These are phyloP conservation scores for Thamnaconus septentrionalis DNA, from an alignment of 2,113 vertebrate species.

Conservation along the genomic window DNA sequence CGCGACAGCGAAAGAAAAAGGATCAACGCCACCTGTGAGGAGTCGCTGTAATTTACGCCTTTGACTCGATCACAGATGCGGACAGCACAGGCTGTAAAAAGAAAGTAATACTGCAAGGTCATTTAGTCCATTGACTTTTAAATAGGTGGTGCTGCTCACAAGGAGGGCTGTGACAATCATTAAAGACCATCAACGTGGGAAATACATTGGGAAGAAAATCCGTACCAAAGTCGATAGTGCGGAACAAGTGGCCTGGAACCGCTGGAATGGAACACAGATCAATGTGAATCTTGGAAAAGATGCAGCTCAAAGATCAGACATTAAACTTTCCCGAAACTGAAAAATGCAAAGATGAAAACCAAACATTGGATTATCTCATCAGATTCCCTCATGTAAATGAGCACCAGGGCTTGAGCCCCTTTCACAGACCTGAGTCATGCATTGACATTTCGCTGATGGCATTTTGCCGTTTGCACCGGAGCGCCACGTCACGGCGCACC, in stretches of 20 bases:
- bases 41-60: conserved; percentile 24
- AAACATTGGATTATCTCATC: conserved; percentile 29
- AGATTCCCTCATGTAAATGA: conserved; percentile 51
- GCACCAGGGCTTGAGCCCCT: conserved; percentile 35
- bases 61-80: conserved; percentile 37
- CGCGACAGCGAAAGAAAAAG: neutral
- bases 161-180: conserved; percentile 35
- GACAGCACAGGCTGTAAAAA: conserved; percentile 43
- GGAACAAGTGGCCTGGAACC: conserved; percentile 26
- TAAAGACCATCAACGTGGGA: conserved; percentile 35
- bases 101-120: conserved; percentile 47
- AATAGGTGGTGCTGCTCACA: conserved; percentile 36
- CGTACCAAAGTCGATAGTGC: conserved; percentile 59
- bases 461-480: conserved; percentile 54
- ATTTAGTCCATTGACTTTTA: conserved; percentile 50
- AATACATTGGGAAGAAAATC: conserved; percentile 35
- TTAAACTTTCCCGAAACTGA: conserved; percentile 2
- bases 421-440: conserved; percentile 54
- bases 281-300: conserved; percentile 6
- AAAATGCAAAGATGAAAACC: too few species aligned
- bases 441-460: conserved; percentile 67
- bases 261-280: conserved; percentile 33
- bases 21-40: neutral
- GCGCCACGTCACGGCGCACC: conserved; percentile 47
- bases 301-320: conserved; percentile 4